These are phyloP conservation scores for Poecilia velifera DNA, from an alignment of 2,797 vertebrate genomes.

Conservation along the genomic window DNA sequence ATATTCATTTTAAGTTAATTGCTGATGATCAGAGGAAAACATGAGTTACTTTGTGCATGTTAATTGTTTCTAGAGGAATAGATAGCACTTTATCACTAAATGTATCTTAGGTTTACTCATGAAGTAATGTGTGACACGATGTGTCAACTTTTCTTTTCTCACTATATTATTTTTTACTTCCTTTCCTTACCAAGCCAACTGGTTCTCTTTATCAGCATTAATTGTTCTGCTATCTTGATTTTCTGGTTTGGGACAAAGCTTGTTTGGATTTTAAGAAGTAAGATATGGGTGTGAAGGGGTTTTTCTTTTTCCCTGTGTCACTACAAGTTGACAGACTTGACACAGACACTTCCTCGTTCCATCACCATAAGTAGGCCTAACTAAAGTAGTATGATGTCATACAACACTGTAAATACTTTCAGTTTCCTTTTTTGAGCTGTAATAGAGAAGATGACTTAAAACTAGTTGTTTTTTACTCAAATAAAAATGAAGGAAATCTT, in stretches of 20 bases:
- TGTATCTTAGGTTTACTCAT: not conserved
- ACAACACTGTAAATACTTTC: not conserved
- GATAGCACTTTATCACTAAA: constrained; percentile 7
- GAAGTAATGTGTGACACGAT: not conserved
- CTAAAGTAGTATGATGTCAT: not conserved
- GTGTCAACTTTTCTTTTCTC: not conserved
- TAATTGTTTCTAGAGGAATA: not conserved
- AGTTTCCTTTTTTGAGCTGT: constrained; percentile 2
- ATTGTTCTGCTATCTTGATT: not conserved
- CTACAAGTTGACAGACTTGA: constrained; percentile 1
- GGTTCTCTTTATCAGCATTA: not conserved
- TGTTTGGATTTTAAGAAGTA: not conserved
- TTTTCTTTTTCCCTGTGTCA: constrained; percentile 1
- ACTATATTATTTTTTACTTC: not conserved
- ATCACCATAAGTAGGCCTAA: not conserved
- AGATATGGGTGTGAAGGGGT: not conserved
- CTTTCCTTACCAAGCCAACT: not conserved
- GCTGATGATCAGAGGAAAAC: not conserved
- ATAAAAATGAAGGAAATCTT: not conserved
- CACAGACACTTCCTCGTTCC: not conserved
- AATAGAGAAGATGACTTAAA: not conserved
- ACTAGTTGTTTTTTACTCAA: not conserved
- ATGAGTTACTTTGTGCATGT: not conserved
- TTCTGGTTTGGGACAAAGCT: not conserved
- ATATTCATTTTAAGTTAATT: constrained; percentile 5